Evolutionary conservation across 2,888 invertebrate species (phyloP), one percentile per base, ranked within the genome.

Genomic region (Lasioglossum lativentre): DNA sequence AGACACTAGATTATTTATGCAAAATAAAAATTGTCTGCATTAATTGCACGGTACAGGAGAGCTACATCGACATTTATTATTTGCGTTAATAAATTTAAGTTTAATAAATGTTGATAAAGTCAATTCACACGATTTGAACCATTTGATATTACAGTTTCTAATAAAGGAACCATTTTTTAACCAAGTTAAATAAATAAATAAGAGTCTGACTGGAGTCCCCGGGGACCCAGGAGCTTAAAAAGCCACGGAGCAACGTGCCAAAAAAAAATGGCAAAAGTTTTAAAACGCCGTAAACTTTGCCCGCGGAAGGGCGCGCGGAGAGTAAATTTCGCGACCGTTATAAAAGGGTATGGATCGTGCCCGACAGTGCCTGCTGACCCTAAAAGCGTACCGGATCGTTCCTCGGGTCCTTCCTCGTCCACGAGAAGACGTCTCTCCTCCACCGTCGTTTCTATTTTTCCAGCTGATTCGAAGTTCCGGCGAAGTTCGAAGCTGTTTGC

Each of bases 281-380:
- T 5, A 30, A 16, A 63, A 30, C 30, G 1, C 30, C 30, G 30
- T 79, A 74, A 74, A 79, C 10, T 38, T 68, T 27, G 23, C 16
- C 34, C 38, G 71, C 16, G n/a, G 34, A 59, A 34, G 59, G 59
- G 42, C 76, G 16, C 27, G 76, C 16, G 79, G 23, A 75, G 59
- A 70, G 80, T 70, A 40, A 76, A 63, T 70, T 71, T 70, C 40
- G n/a, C 30, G 42, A 27, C 5, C 52, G 42, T 23, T 52, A 68
- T 72, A n/a, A 30, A 66, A 30, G n/a, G 30, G 38, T 40, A 47
- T 23, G 38, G 75, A 75, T 52, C 42, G 47, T 10, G 8, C 23
- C 6, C 16, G 16, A 19, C 72, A 72, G 45, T 34, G 66, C 19
- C 23, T 4, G 74, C 63, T 63, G 63, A 75, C 75, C 63, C 63